Conservation (phyloP, 1,140 invertebrate genomes). For the Cydia fagiglandana region DNA sequence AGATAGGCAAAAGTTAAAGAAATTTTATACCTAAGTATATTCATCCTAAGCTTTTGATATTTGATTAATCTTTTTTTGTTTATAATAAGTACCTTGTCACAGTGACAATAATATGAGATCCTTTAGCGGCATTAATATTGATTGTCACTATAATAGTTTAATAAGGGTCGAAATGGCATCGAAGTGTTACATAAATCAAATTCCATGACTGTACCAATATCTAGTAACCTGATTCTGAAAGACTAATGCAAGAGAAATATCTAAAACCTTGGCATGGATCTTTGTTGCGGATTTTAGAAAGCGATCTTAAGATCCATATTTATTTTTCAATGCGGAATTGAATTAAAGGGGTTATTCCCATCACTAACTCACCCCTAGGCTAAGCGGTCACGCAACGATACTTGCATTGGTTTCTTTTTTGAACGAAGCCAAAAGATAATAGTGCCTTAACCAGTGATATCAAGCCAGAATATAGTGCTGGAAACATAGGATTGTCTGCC, state of each 20-base stretch:
- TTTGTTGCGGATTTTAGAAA: background rate
- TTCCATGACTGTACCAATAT: too few relatives aligned
- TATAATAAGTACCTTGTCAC: too few relatives aligned
- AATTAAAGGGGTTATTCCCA: background rate
- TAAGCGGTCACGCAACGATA: constrained; percentile 18
- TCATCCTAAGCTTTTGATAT: too few relatives aligned
- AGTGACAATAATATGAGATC: too few relatives aligned
- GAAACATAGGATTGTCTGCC: constrained; percentile 7
- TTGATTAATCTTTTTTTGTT: too few relatives aligned
- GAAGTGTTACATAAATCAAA: too few relatives aligned
- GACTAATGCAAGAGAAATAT: background rate
- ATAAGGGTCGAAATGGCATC: too few relatives aligned
- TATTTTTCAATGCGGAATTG: background rate
- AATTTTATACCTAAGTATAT: too few relatives aligned
- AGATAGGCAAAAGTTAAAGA: too few relatives aligned
- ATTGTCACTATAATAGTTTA: too few relatives aligned
- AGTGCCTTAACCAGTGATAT: constrained; percentile 33
- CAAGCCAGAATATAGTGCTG: background rate
- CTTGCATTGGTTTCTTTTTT: constrained; percentile 18
- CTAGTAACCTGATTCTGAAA: too few relatives aligned
- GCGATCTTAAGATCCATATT: background rate
- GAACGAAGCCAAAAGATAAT: constrained; percentile 8
- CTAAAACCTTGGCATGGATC: background rate
- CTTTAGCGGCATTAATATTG: too few relatives aligned
- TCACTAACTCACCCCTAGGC: constrained; percentile 22